Evolutionary conservation across 2,888 invertebrate genomes (phyloP), one percentile per base, ranked within the genome.

Genomic region (Nudaria mundana): DNA sequence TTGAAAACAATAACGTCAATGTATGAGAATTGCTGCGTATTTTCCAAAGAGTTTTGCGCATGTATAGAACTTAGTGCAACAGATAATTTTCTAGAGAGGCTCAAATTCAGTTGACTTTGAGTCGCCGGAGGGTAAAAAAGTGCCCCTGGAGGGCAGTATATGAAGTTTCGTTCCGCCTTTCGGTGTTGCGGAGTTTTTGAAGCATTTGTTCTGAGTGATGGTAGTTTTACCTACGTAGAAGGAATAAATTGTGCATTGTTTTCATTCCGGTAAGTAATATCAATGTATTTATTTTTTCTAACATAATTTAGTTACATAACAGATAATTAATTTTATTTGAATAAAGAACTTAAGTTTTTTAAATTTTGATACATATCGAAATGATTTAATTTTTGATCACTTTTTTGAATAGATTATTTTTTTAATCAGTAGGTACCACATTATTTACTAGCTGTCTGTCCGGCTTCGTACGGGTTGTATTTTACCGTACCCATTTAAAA

Each of bases 1-100:
- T 12, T 8, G 34, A 24, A 16, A 32, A 41, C 20, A 18, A 16
- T 37, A 10, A 28, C 43, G 48, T 65, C 55, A 54, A 61, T 71
- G 70, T 58, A 56, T 39, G 26, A 11, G 25, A 38, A 45, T 47
- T 36, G 26, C 6, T 33, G 37, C 39, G 48, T 35, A 56, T 37
- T 16, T 28, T 28, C 28, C 56, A 52, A 28, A 40, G 14, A 48
- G 61, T 51, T 65, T 66, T 74, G 78, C 78, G 78, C 79, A 79
- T 74, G 78, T 71, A 71, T 70, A 58, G 51, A 64, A 63, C 64
- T 42, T 63, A 67, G 70, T 69, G 71, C 72, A 71, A 71, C 71
- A 71, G 70, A 73, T 73, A 66, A 68, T 73, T 66, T 68, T 60
- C 53, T 51, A 34, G 52, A 63, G 65, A 52, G 58, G 60, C 58